Conservation (phyloP, 2,113 vertebrate genomes). For the Hyla sarda region DNA sequence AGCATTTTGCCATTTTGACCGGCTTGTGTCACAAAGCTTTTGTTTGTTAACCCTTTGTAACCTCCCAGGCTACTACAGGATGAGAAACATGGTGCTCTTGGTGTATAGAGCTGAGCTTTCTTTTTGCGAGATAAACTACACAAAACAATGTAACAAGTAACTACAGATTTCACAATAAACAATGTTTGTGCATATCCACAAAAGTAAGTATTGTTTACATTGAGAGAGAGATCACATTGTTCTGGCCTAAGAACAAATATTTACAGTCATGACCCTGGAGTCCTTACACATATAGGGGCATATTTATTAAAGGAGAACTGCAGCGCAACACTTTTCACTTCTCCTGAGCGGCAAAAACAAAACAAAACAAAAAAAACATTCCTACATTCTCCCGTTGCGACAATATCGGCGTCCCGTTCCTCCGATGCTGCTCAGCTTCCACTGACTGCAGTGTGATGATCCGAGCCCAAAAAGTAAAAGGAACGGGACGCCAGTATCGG, state of each 20-base stretch:
- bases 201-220: constrained; percentile 11
- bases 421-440: no score
- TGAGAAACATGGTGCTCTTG: not conserved
- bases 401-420: no score
- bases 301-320: no score
- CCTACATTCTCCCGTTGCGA: no score
- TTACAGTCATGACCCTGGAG: not conserved
- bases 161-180: not conserved
- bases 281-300: no score
- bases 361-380: no score
- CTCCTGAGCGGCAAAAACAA: no score
- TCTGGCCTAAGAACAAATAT: not conserved
- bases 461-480: no score
- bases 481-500: no score
- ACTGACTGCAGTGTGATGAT: no score
- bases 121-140: not conserved
- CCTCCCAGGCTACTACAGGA: not conserved
- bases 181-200: constrained; percentile 34
- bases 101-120: constrained; percentile 14
- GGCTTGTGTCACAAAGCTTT: not conserved
- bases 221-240: not conserved
- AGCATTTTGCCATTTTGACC: not conserved
- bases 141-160: constrained; percentile 39
- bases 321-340: no score
- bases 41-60: not conserved